Conservation (phyloP, 2,888 invertebrate species). For the Protophormia terraenovae region DNA sequence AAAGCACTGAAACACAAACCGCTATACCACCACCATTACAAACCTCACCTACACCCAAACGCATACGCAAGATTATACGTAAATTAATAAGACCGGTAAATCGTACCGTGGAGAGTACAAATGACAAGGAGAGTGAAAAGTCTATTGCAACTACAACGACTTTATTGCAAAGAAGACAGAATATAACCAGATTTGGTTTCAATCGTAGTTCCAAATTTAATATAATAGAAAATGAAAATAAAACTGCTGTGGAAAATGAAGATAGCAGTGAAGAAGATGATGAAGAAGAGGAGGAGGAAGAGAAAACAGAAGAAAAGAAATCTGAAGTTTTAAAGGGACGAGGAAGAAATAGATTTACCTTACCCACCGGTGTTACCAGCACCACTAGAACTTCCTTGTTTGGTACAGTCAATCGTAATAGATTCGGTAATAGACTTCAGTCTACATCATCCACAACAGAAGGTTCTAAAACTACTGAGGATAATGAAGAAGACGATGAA, state of each 20-base stretch:
- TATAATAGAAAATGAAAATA: not conserved
- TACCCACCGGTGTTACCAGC: not conserved
- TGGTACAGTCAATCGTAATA: constrained; percentile 55
- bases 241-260: not conserved
- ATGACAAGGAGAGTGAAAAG: not conserved
- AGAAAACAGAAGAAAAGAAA: not conserved
- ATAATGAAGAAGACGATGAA: constrained; percentile 31
- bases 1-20: constrained; percentile 61
- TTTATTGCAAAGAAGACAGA: constrained; percentile 30
- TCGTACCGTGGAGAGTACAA: constrained; percentile 26
- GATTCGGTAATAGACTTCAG: constrained; percentile 56
- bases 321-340: not conserved
- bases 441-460: constrained; percentile 33
- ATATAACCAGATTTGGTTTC: constrained; percentile 59
- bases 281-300: constrained; percentile 7
- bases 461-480: not conserved
- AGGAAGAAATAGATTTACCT: constrained; percentile 28
- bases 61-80: constrained; percentile 76
- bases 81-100: constrained; percentile 75
- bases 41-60: constrained; percentile 71
- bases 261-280: constrained; percentile 7
- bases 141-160: not conserved
- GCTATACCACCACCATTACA: constrained; percentile 53
- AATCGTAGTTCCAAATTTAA: constrained; percentile 64
- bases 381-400: constrained; percentile 38